phyloP scores from a whole-genome alignment of 2,888 invertebrate genomes.

The Synanthedon andrenaeformis region DNA sequence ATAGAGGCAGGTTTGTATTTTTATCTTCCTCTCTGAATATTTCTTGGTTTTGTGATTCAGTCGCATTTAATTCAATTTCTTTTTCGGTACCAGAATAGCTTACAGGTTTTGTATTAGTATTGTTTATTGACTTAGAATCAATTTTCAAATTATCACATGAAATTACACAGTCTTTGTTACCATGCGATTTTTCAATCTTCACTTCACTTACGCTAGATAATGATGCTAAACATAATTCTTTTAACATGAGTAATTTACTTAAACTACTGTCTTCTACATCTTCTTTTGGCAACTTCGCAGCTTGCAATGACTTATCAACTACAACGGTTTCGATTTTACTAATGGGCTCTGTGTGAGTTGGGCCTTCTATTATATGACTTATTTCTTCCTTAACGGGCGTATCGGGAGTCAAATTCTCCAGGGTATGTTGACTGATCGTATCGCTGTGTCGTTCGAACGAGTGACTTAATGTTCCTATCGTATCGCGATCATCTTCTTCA shows the following conservation, averaged over 20 bases:
- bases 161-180: constrained; percentile 57
- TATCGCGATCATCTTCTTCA: constrained; percentile 48
- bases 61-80: background rate
- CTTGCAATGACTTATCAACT: constrained; percentile 21
- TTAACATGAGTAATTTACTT: constrained; percentile 51
- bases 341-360: background rate
- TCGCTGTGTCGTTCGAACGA: constrained; percentile 60
- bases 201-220: constrained; percentile 54
- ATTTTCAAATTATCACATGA: constrained; percentile 48
- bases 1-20: background rate
- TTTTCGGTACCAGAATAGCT: constrained; percentile 2
- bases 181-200: constrained; percentile 40
- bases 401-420: constrained; percentile 57
- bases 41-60: background rate
- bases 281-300: constrained; percentile 50
- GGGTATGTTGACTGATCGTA: constrained; percentile 49
- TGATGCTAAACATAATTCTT: constrained; percentile 52
- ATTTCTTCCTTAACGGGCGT: constrained; percentile 49
- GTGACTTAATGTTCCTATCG: constrained; percentile 55
- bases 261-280: constrained; percentile 38
- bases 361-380: constrained; percentile 6
- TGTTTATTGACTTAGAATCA: constrained; percentile 55
- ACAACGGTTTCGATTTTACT: constrained; percentile 10
- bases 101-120: constrained; percentile 3
- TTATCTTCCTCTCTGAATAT: background rate